Percentiles rank a stretch among this genome's conserved stretches.
phyloP scores from a whole-genome alignment of 2,888 invertebrate genomes.

The Rhagium mordax region DNA sequence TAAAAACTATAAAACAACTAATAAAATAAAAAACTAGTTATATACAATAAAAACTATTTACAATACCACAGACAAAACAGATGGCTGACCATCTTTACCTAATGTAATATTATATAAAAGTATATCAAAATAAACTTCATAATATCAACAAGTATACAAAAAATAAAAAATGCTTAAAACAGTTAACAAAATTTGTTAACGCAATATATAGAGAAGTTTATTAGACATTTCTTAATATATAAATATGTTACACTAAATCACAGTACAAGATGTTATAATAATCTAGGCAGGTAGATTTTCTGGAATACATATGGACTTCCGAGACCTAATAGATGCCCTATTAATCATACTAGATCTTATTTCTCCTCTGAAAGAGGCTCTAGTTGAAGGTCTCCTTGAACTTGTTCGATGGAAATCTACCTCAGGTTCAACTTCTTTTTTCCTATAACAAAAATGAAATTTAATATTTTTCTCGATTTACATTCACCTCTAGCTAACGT shows the following conservation, averaged over 20 bases:
- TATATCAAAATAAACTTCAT: conserved; percentile 16
- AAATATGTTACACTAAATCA: conserved; percentile 25
- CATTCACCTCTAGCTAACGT: background rate
- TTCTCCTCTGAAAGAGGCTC: conserved; percentile 78
- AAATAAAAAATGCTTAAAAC: conserved; percentile 17
- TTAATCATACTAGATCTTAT: conserved; percentile 75
- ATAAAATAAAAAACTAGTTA: conserved; percentile 32
- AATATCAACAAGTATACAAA: conserved; percentile 13
- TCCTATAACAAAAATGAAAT: conserved; percentile 46
- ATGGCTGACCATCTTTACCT: conserved; percentile 36
- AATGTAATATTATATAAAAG: conserved; percentile 26
- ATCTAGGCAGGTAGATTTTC: conserved; percentile 56
- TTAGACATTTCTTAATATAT: conserved; percentile 15
- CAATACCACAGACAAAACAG: conserved; percentile 52
- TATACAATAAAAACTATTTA: conserved; percentile 42
- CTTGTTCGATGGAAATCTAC: conserved; percentile 58
- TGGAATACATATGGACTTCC: conserved; percentile 65
- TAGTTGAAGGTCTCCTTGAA: conserved; percentile 71
- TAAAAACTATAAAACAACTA: conserved; percentile 19
- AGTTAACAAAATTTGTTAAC: background rate
- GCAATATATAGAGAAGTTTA: conserved; percentile 5
- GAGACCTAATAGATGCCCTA: conserved; percentile 72
- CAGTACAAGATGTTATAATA: conserved; percentile 22
- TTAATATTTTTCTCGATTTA: conserved; percentile 13
- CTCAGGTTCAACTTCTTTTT: conserved; percentile 52